Base-by-base conservation (phyloP, 1,140 invertebrate genomes). In the Drosophila paulistorum region DNA sequence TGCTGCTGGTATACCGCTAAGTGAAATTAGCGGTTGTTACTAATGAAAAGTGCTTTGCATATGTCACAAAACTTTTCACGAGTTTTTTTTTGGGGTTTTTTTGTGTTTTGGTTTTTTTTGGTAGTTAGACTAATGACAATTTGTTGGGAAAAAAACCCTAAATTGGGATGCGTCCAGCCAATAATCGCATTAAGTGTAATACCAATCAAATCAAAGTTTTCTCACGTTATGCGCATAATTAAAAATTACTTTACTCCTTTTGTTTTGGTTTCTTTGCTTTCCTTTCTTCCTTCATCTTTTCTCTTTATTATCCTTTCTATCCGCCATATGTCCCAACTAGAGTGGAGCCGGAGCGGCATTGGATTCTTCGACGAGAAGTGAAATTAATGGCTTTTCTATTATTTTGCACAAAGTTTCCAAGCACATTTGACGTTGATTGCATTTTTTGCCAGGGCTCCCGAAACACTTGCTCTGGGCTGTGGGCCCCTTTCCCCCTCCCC, bases 381-480 rank as follows among this genome's bases (percentile, higher is more conserved):
- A 87, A 87, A 87, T 87, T 87, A 87, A 87, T 87, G 83, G 83
- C 84, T 87, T 87, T 87, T 87, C 83, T 87, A 87, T 87, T 87
- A 87, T 87, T 87, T 87, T 89, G 84, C 73, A 78, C 79, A 87
- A 87, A 87, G 84, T 87, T 87, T 87, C 84, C 73, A 83, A 87
- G 83, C 84, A 80, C 83, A 87, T 87, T 87, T 87, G 83, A 87
- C 83, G 83, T 87, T 87, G 83, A 87, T 87, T 87, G 83, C 83
- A 87, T 86, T 86, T 86, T 86, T 87, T 83, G 68, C 51, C 33
- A 20, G 41, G 39, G 23, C 61, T 61, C 68, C 68, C 66, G 81
- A 78, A 85, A 74, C 62, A 68, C 71, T 74, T 42, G 17, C 45
- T 51, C 45, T 20, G 17, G 45, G 51, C 67, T 63, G 35, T 10